Conservation (phyloP, 2,888 invertebrate genomes). For the Tinea semifulvella region DNA sequence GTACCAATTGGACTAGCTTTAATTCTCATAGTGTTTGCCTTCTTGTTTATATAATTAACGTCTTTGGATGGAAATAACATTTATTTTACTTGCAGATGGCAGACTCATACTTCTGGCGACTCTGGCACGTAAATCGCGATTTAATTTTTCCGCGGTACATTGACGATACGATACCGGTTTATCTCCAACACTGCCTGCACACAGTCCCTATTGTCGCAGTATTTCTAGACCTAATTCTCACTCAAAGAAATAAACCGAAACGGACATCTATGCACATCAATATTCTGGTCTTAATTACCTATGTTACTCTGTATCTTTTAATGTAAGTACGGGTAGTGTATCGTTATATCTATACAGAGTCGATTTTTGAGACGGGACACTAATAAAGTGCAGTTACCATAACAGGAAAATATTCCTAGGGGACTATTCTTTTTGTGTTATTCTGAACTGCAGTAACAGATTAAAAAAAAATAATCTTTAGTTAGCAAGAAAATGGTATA, state of each 20-base stretch:
- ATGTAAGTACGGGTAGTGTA: slow-evolving; percentile 48
- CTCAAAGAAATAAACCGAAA: slow-evolving; percentile 36
- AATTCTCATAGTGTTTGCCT: no score
- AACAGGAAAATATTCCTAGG: no score
- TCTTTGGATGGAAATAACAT: no score
- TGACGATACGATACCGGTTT: slow-evolving; percentile 34
- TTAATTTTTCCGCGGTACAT: slow-evolving; percentile 35
- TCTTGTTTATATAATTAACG: no score
- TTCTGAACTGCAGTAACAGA: no score
- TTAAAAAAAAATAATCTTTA: no score
- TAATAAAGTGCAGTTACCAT: no score
- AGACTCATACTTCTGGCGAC: slow-evolving; percentile 48
- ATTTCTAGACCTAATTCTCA: slow-evolving; percentile 37
- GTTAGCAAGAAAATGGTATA: no score
- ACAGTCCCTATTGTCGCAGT: slow-evolving; percentile 38
- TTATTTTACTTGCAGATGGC: slow-evolving; percentile 40
- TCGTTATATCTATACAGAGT: no score
- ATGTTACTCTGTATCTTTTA: slow-evolving; percentile 28
- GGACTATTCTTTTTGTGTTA: no score
- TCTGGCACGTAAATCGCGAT: slow-evolving; percentile 40
- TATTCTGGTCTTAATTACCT: slow-evolving; percentile 27
- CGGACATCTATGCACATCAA: slow-evolving; percentile 25
- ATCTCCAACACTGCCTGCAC: slow-evolving; percentile 46
- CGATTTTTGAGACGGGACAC: no score
- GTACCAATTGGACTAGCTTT: no score